These are phyloP conservation scores for Burhinus bistriatus DNA, from an alignment of 2,113 vertebrate genomes.

Conservation along the genomic window DNA sequence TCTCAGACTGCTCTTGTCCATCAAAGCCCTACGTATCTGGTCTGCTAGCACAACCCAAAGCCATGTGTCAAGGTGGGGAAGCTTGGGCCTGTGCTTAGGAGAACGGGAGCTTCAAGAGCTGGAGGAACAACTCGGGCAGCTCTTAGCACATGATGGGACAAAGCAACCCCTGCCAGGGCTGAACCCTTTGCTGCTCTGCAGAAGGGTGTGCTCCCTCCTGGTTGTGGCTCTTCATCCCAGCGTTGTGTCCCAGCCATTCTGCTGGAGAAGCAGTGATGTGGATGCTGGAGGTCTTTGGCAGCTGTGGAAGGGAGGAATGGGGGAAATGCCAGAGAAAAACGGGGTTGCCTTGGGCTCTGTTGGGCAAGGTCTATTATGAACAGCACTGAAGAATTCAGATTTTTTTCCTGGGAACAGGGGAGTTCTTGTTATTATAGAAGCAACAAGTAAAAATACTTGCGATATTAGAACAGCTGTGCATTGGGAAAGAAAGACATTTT, in stretches of 20 bases:
- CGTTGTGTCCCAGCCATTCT: neutral
- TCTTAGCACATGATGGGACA: rapidly evolving
- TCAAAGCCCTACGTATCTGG: rapidly evolving
- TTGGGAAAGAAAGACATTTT: neutral
- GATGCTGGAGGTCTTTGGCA: neutral
- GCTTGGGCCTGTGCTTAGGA: neutral
- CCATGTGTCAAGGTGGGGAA: rapidly evolving
- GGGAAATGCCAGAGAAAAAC: neutral
- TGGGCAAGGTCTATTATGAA: neutral
- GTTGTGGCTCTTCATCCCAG: neutral
- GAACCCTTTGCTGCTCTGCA: neutral
- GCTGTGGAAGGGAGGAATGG: neutral
- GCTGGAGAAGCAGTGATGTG: neutral
- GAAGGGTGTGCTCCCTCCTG: neutral
- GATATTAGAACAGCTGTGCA: neutral
- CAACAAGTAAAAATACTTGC: neutral
- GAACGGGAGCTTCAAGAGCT: neutral
- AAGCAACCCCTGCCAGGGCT: neutral
- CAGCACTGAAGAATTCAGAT: neutral
- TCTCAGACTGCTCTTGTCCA: neutral
- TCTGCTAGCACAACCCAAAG: neutral
- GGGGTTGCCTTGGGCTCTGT: neutral
- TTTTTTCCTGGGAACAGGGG: neutral
- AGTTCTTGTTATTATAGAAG: neutral
- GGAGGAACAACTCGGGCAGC: neutral